Conservation (phyloP, 2,797 vertebrate genomes). For the Gymnopithys bicolor region DNA sequence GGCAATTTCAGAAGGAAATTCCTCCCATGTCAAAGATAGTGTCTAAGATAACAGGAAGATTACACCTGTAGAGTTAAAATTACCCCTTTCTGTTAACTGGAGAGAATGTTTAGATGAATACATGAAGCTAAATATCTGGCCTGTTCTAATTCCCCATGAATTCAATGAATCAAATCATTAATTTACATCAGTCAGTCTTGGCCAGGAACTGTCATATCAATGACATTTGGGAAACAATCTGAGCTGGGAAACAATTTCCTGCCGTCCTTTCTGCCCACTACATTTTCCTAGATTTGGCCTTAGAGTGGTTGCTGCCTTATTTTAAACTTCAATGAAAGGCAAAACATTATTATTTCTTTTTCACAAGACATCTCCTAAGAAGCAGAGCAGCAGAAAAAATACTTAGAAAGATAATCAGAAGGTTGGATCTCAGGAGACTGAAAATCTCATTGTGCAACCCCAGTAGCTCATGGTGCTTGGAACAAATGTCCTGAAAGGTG, state of each 20-base stretch:
- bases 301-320: background rate
- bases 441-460: background rate
- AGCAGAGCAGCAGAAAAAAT: background rate
- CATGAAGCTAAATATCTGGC: background rate
- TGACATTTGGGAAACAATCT: background rate
- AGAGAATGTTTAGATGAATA: conserved; percentile 6
- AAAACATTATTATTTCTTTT: background rate
- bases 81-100: background rate
- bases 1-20: background rate
- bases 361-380: background rate
- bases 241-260: background rate
- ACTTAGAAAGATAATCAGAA: background rate
- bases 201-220: background rate
- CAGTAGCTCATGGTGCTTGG: background rate
- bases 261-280: background rate
- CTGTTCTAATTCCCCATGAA: background rate
- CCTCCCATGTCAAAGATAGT: background rate
- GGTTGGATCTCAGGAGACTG: background rate
- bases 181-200: background rate
- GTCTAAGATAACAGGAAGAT: conserved; percentile 10
- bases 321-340: background rate
- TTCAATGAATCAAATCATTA: background rate
- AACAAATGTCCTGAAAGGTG: background rate
- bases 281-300: background rate
- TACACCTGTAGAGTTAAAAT: background rate